Evolutionary conservation across 1,140 invertebrate genomes (phyloP).

Genomic region (Leptoteleia sp.): DNA sequence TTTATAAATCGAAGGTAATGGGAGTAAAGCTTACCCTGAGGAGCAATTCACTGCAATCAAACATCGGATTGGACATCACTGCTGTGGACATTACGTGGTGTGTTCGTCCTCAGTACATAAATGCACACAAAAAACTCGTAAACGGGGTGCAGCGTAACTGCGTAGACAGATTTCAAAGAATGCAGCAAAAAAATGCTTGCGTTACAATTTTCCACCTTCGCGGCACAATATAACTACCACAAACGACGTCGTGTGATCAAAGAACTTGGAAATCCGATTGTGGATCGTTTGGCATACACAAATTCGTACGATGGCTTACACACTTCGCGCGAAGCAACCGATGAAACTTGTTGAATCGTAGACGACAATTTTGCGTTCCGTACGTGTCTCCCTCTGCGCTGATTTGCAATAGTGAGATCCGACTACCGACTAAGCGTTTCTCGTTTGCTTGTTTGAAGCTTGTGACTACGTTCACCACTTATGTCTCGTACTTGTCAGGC

Average conservation of each 20-base stretch:
- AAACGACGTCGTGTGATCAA: conserved; percentile 33
- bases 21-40: conserved; percentile 75
- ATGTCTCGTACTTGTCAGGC: too few relatives aligned
- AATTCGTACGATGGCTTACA: conserved; percentile 12
- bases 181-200: too few relatives aligned
- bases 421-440: too few relatives aligned
- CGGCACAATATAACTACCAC: conserved; percentile 75
- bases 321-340: conserved; percentile 46
- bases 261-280: too few relatives aligned
- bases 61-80: conserved; percentile 78
- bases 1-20: conserved; percentile 26
- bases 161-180: too few relatives aligned
- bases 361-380: conserved; percentile 8
- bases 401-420: too few relatives aligned
- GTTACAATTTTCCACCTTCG: conserved; percentile 38
- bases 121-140: conserved; percentile 49
- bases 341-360: conserved; percentile 25
- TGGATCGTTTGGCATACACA: conserved; percentile 6
- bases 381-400: conserved; percentile 62
- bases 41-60: conserved; percentile 76
- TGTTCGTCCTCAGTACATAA: conserved; percentile 62
- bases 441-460: too few relatives aligned
- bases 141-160: conserved; percentile 32
- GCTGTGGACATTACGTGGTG: conserved; percentile 79
- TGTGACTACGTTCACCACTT: too few relatives aligned